These are phyloP conservation scores for Amphilophus citrinellus DNA, from an alignment of 2,113 vertebrate species.

Conservation along the genomic window DNA sequence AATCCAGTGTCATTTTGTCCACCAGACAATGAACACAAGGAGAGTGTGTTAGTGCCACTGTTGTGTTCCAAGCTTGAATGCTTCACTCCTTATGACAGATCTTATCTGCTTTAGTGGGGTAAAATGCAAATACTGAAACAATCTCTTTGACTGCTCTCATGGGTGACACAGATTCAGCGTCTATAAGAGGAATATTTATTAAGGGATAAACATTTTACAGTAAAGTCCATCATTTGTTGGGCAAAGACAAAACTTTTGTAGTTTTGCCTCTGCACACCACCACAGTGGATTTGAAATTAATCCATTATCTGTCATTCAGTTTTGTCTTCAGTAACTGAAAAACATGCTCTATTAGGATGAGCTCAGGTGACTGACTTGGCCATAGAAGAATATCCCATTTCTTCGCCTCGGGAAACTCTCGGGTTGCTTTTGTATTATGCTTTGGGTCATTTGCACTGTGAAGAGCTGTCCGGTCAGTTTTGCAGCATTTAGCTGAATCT, in stretches of 20 bases:
- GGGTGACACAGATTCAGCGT: background rate
- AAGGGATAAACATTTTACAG: background rate
- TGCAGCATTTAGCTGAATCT: background rate
- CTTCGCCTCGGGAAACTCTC: background rate
- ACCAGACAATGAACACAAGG: conserved; percentile 14
- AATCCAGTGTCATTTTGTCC: conserved; percentile 30
- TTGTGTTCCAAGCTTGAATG: background rate
- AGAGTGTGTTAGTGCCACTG: background rate
- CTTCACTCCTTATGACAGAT: conserved; percentile 8
- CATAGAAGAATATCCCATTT: background rate
- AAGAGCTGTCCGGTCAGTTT: background rate
- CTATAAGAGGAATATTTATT: background rate
- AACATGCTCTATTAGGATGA: background rate
- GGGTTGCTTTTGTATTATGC: background rate
- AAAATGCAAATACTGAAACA: background rate
- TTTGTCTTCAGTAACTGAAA: background rate
- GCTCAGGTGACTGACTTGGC: background rate
- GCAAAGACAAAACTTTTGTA: background rate
- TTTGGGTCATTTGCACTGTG: background rate
- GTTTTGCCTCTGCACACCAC: background rate
- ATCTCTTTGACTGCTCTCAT: background rate
- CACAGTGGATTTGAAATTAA: background rate
- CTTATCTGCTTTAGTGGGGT: background rate
- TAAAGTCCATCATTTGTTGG: background rate
- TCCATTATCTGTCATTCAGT: background rate